Evolutionary conservation across 2,888 invertebrate genomes (phyloP), one percentile per base, ranked within the genome.

Genomic region (Phragmatobia fuliginosa): DNA sequence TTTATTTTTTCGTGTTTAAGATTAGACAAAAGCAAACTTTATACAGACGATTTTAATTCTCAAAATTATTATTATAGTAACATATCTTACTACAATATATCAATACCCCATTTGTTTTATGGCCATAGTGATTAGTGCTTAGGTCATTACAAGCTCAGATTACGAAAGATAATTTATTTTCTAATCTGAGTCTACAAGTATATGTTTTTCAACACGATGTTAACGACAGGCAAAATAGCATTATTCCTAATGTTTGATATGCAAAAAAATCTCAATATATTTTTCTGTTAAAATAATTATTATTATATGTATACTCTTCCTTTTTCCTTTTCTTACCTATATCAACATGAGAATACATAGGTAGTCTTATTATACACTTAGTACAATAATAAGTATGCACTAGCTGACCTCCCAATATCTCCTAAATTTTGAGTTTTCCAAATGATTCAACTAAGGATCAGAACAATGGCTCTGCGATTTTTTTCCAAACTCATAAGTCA

Each of bases 401-500:
- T 56, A 16, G 28, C 6, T 2, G 45, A n/a, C 21, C 21, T n/a
- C 8, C 2, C 21, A 49, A 18, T 18, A 49, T 21, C 4, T 6
- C 2, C 1, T 38, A 38, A 38, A 18, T n/a, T 49, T 49, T 28
- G 8, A 56, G 28, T 56, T 56, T 41, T 21, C 21, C 1, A 28
- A 3, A 62, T 41, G 16, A 28, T 63, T 63, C 18, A 25, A 41
- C n/a, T 25, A 41, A 58, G 14, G 60, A 71, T 70, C 62, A 72
- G 58, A 67, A 71, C 21, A 60, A 49, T 25, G 28, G 38, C 58
- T 7, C 56, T 16, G 25, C 63, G 33, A 59, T 77, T 68, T 77
- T 81, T 73, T 73, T n/a, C 68, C 76, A 81, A 62, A 75, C 66
- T 52, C 70, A 21, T 68, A 83, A 88, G 85, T 88, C 86, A 88